Conservation (phyloP, 2,797 vertebrate genomes). For the Rhinella marina region DNA sequence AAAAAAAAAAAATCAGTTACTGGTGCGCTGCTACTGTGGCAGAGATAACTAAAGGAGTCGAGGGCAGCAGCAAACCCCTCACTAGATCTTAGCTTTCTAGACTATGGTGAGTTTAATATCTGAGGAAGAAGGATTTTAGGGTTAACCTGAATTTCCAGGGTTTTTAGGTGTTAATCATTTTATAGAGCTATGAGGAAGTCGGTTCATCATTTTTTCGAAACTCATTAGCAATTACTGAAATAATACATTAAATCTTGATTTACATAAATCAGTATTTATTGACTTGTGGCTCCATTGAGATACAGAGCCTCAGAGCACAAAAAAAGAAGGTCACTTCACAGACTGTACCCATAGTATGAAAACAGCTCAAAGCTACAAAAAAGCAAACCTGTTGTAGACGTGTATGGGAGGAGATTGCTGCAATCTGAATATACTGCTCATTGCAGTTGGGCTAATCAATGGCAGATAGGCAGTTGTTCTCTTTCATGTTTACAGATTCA, state of each 20-base stretch:
- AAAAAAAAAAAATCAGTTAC: no score
- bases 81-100: neutral
- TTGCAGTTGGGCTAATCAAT: conserved; percentile 43
- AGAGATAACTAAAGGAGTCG: neutral
- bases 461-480: conserved; percentile 30
- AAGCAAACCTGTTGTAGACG: neutral
- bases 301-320: conserved; percentile 11
- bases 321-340: conserved; percentile 4
- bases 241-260: conserved; percentile 15
- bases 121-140: no score
- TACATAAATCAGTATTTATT: conserved; percentile 35
- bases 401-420: neutral
- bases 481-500: conserved; percentile 46
- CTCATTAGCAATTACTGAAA: conserved; percentile 1
- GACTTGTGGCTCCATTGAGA: neutral
- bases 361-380: neutral
- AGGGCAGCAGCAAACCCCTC: neutral
- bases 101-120: neutral
- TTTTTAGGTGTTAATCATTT: neutral
- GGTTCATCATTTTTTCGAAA: neutral
- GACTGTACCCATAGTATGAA: neutral
- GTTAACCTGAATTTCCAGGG: neutral
- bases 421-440: neutral
- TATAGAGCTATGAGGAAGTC: neutral
- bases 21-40: no score